A percentile compares a stretch with the other conserved stretches of the same genome.
Conservation (phyloP, 2,888 invertebrate genomes). For the Creontiades dilutus region DNA sequence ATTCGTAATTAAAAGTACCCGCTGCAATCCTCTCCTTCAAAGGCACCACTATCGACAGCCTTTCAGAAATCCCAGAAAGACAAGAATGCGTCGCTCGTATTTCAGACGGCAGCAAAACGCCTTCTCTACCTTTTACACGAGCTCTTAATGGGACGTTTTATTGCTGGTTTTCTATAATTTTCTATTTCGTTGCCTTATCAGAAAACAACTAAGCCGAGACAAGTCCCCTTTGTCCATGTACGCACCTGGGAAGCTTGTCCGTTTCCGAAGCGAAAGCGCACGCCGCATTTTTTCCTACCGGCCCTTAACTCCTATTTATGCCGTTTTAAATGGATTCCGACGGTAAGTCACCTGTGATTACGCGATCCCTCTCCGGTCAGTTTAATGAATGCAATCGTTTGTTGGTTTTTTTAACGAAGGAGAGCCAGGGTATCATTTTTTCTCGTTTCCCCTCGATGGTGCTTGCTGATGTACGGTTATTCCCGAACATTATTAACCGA, state of each 20-base stretch:
- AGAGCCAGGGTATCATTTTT: slow-evolving; percentile 68
- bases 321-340: slow-evolving; percentile 68
- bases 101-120: slow-evolving; percentile 1
- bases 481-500: slow-evolving; percentile 44
- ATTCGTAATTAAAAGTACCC: slow-evolving; percentile 59
- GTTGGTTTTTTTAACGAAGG: slow-evolving; percentile 45
- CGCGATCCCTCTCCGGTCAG: slow-evolving; percentile 4
- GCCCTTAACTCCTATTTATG: slow-evolving; percentile 63
- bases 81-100: slow-evolving; percentile 55
- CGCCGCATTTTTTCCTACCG: slow-evolving; percentile 31
- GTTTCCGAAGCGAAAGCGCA: slow-evolving; percentile 48
- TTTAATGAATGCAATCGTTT: slow-evolving; percentile 64
- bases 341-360: slow-evolving; percentile 69
- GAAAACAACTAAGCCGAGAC: background rate
- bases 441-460: slow-evolving; percentile 43
- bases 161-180: slow-evolving; percentile 69
- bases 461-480: slow-evolving; percentile 59
- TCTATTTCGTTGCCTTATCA: slow-evolving; percentile 57
- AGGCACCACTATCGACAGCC: slow-evolving; percentile 30
- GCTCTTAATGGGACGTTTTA: slow-evolving; percentile 67
- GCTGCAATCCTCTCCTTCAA: slow-evolving; percentile 13
- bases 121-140: slow-evolving; percentile 5
- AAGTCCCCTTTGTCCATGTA: slow-evolving; percentile 50
- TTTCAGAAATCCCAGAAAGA: background rate
- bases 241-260: slow-evolving; percentile 34